These are phyloP conservation scores for Papilio machaon DNA, from an alignment of 1,140 invertebrate genomes.

Conservation along the genomic window DNA sequence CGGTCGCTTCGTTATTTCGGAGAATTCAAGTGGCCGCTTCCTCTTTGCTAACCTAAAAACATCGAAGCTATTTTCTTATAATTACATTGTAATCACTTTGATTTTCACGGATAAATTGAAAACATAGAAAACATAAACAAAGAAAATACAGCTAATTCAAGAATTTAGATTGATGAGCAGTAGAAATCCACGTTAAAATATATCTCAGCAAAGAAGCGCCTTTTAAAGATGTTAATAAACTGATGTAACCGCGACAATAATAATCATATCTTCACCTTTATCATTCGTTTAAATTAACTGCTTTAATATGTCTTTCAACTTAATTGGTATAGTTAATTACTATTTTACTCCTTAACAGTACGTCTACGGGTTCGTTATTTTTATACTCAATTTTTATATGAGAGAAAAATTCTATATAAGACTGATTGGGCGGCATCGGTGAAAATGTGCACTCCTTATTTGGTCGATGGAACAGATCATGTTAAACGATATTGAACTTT, in stretches of 20 bases:
- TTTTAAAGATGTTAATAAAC: background rate
- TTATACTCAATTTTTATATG: conserved; percentile 25
- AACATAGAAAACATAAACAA: no score
- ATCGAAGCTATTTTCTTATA: no score
- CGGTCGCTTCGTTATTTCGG: no score
- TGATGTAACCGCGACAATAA: background rate
- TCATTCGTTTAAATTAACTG: background rate
- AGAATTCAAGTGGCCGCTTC: no score
- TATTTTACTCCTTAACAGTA: conserved; percentile 34
- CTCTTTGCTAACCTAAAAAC: no score
- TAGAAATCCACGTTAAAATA: background rate
- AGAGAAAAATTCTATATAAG: conserved; percentile 31
- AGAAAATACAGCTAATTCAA: no score
- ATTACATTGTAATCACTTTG: no score
- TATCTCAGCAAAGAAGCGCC: background rate
- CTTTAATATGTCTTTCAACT: conserved; percentile 12
- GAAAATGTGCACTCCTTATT: conserved; percentile 30
- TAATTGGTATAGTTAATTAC: conserved; percentile 27
- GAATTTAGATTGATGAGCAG: no score
- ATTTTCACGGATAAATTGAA: no score
- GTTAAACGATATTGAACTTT: conserved; percentile 10
- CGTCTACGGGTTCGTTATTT: background rate
- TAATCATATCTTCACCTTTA: conserved; percentile 22
- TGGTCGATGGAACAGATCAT: conserved; percentile 30
- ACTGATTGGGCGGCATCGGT: background rate